A percentile compares a stretch with the other conserved stretches of the same genome.
Conservation (phyloP, 1,140 invertebrate species). For the Caerostris darwini region DNA sequence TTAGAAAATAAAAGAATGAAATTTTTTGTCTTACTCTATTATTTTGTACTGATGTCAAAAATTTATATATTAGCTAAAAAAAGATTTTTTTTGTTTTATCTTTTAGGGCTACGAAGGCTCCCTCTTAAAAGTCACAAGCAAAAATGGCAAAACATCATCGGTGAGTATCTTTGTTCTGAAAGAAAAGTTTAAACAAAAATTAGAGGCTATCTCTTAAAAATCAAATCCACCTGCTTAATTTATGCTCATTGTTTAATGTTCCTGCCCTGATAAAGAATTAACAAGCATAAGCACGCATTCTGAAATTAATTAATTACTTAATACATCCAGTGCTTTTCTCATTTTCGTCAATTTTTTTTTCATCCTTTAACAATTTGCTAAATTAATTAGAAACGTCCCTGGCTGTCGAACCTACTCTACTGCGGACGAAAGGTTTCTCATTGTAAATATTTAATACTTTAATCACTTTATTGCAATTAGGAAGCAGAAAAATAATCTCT, state of each 20-base stretch:
- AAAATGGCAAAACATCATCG: conserved; percentile 99
- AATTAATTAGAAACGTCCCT: conserved; percentile 65
- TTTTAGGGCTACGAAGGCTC: conserved; percentile 96
- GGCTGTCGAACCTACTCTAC: not conserved
- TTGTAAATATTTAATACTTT: conserved; percentile 71
- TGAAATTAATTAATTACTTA: conserved; percentile 69
- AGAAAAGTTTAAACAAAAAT: not conserved
- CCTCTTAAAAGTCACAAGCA: conserved; percentile 99
- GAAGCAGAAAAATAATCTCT: conserved; percentile 3
- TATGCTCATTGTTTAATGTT: conserved; percentile 57
- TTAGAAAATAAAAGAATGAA: no score
- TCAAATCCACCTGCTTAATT: conserved; percentile 48
- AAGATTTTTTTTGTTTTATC: not conserved
- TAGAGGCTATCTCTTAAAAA: conserved; percentile 31
- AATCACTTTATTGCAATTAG: conserved; percentile 64
- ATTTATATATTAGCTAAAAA: no score
- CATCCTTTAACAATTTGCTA: conserved; percentile 58
- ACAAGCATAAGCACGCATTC: not conserved
- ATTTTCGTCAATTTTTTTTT: conserved; percentile 42
- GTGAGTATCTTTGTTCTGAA: conserved; percentile 86
- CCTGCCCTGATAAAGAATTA: conserved; percentile 28
- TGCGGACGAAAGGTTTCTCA: not conserved
- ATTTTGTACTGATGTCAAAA: no score
- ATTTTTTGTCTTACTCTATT: no score
- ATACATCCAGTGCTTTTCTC: conserved; percentile 40